Conservation (phyloP, 2,888 invertebrate species). For the Eudemis profundana region DNA sequence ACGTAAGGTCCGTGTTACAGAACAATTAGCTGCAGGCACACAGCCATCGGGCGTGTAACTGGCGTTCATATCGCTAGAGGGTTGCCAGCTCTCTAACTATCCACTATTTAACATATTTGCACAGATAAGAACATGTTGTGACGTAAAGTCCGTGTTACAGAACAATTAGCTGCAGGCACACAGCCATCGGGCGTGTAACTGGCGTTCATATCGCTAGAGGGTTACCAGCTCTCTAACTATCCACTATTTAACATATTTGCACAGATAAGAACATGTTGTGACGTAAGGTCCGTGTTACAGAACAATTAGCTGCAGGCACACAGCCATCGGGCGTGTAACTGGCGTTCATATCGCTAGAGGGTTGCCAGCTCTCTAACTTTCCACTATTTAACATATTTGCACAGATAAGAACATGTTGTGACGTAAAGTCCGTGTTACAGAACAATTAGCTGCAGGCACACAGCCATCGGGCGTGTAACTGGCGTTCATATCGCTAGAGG, state of each 20-base stretch:
- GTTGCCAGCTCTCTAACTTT: not conserved
- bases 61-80: not conserved
- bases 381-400: no score
- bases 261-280: no score
- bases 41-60: no score
- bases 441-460: not conserved
- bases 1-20: not conserved
- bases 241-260: no score
- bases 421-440: not conserved
- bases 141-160: not conserved
- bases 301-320: not conserved
- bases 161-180: not conserved
- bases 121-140: no score
- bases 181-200: no score
- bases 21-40: not conserved
- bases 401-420: no score
- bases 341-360: not conserved
- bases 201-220: not conserved
- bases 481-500: not conserved
- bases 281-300: not conserved
- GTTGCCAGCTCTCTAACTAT: not conserved
- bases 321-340: no score
- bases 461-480: no score
- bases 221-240: not conserved
- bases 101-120: no score